Evolutionary conservation across 2,797 vertebrate species (phyloP).

Genomic region (Lithobates pipiens): DNA sequence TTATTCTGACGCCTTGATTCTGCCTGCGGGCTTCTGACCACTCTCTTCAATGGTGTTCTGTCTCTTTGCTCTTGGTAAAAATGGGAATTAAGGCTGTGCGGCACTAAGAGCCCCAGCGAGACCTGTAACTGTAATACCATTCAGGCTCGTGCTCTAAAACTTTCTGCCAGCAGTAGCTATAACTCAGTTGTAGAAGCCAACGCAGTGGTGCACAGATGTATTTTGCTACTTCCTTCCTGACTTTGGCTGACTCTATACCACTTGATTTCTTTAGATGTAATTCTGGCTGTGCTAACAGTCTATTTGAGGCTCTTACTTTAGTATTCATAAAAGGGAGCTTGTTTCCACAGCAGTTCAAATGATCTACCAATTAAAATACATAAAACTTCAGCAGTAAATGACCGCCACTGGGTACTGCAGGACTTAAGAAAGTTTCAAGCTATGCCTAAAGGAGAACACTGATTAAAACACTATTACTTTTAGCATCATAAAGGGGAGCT

Average conservation of each 20-base stretch:
- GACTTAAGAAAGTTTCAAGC: no score
- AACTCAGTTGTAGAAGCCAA: conserved; percentile 47
- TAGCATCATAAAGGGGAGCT: no score
- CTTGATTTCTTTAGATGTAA: conserved; percentile 49
- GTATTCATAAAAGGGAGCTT: conserved; percentile 24
- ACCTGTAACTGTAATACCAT: conserved; percentile 45
- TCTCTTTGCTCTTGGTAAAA: conserved; percentile 21
- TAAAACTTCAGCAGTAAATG: no score
- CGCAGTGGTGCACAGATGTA: conserved; percentile 45
- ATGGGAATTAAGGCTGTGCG: conserved; percentile 41
- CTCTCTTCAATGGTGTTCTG: conserved; percentile 9
- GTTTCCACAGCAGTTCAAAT: conserved; percentile 31
- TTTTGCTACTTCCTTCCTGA: conserved; percentile 57
- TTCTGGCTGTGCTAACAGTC: conserved; percentile 29
- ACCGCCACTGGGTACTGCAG: no score
- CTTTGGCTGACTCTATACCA: conserved; percentile 49
- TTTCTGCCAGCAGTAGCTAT: conserved; percentile 48
- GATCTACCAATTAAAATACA: conserved; percentile 30
- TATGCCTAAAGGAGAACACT: no score
- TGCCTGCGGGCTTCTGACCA: conserved; percentile 46
- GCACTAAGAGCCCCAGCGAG: conserved; percentile 48
- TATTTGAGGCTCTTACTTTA: conserved; percentile 28
- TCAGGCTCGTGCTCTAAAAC: conserved; percentile 25
- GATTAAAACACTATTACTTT: no score
- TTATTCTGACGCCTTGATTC: conserved; percentile 48